These are phyloP conservation scores for Drosophila nasuta DNA, from an alignment of 1,140 invertebrate species.

Conservation along the genomic window DNA sequence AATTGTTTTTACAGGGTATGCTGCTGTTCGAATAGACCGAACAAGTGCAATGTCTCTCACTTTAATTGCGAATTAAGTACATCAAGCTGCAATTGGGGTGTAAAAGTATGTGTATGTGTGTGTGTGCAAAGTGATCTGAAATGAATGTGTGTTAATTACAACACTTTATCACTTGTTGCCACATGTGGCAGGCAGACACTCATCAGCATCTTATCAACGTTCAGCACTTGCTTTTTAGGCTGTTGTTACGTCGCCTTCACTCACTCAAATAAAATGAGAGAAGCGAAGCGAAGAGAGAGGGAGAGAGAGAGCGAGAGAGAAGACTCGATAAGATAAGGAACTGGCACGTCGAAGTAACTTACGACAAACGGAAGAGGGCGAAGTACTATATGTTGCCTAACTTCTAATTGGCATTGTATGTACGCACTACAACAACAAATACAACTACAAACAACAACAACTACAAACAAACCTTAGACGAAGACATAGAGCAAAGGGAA, in stretches of 20 bases:
- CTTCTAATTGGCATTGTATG: constrained; percentile 79
- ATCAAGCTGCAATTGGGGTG: background rate
- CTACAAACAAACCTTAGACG: constrained; percentile 27
- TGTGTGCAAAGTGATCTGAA: constrained; percentile 27
- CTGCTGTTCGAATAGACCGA: background rate
- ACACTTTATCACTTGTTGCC: constrained; percentile 59
- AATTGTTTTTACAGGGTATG: constrained; percentile 11
- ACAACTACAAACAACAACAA: constrained; percentile 28
- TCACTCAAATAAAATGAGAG: background rate
- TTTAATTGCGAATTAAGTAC: constrained; percentile 26
- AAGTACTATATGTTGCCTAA: constrained; percentile 53
- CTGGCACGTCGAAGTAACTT: constrained; percentile 29
- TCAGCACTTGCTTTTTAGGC: constrained; percentile 7
- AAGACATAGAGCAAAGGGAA: background rate
- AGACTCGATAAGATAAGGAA: constrained; percentile 64
- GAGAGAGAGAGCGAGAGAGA: background rate
- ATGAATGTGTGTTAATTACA: constrained; percentile 67
- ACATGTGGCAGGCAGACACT: constrained; percentile 13
- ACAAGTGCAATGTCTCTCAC: background rate
- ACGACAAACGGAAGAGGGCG: background rate
- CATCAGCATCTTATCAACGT: constrained; percentile 50
- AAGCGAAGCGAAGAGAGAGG: background rate
- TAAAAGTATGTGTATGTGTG: constrained; percentile 8
- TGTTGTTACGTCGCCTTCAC: background rate
- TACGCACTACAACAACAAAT: constrained; percentile 41